Conservation (phyloP, 2,113 vertebrate species). For the Australoheros scitulus region DNA sequence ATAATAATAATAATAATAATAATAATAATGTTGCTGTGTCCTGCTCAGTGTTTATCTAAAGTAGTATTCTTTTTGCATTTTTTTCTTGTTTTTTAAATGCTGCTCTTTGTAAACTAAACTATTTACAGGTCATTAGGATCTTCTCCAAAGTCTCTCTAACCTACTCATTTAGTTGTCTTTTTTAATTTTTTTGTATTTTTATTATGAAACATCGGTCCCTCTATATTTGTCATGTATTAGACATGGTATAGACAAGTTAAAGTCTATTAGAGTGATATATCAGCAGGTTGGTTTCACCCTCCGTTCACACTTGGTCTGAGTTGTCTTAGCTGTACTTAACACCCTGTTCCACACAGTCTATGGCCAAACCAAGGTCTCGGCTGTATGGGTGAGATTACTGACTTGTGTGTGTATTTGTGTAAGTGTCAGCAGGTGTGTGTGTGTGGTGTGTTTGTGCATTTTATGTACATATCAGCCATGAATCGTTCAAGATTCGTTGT, state of each 20-base stretch:
- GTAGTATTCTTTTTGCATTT: constrained; percentile 80
- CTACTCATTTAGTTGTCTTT: constrained; percentile 72
- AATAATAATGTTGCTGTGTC: constrained; percentile 72
- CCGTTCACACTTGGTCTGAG: constrained; percentile 48
- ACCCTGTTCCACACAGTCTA: constrained; percentile 67
- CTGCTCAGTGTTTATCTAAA: constrained; percentile 80
- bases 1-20: constrained; percentile 63
- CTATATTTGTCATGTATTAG: constrained; percentile 73
- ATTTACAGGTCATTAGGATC: constrained; percentile 79
- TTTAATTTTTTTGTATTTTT: constrained; percentile 67
- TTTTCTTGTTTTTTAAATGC: constrained; percentile 78
- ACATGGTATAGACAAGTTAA: constrained; percentile 70
- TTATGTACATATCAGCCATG: constrained; percentile 74
- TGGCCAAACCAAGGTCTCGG: constrained; percentile 57
- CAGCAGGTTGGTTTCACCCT: constrained; percentile 59
- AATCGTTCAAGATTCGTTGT: constrained; percentile 50
- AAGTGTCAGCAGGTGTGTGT: constrained; percentile 40
- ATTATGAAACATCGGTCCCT: constrained; percentile 73
- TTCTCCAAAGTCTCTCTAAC: constrained; percentile 75
- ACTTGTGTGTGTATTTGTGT: constrained; percentile 59
- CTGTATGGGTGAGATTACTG: constrained; percentile 57
- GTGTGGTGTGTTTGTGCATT: constrained; percentile 63
- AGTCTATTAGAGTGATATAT: constrained; percentile 73
- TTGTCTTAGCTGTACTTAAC: constrained; percentile 61
- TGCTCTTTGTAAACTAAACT: constrained; percentile 81